Percentiles rank a stretch among this genome's conserved stretches.
Evolutionary conservation across 2,113 vertebrate species (phyloP).

Genomic region (Carettochelys insculpta): DNA sequence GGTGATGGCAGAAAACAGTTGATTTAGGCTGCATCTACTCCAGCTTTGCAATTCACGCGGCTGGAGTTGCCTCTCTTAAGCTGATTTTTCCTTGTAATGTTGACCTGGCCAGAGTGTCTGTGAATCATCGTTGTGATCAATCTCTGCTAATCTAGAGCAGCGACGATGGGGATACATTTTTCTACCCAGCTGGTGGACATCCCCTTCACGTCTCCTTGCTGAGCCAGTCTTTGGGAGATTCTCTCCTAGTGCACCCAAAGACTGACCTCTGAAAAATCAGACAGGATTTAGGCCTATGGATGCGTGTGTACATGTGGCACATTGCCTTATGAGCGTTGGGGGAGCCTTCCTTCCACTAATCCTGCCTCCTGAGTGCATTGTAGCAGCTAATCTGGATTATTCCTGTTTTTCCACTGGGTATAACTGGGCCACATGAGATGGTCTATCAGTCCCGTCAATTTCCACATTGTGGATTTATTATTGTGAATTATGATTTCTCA

Average conservation of each 20-base stretch:
- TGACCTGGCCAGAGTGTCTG: too few relatives aligned
- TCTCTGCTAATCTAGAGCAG: not conserved
- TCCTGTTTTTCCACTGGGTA: not conserved
- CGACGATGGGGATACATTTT: not conserved
- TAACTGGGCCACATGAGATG: not conserved
- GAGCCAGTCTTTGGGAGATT: not conserved
- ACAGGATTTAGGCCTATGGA: rapidly evolving
- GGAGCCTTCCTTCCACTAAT: slow-evolving; percentile 8
- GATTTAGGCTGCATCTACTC: too few relatives aligned
- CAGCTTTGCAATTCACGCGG: too few relatives aligned
- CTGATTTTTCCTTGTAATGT: too few relatives aligned
- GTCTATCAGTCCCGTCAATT: not conserved
- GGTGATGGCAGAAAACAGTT: too few relatives aligned
- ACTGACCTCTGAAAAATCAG: not conserved
- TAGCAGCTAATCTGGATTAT: slow-evolving; percentile 47
- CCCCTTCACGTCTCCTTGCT: not conserved
- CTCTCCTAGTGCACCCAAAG: not conserved
- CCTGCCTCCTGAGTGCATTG: slow-evolving; percentile 28
- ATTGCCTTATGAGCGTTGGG: not conserved
- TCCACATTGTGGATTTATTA: not conserved
- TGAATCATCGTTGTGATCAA: not conserved
- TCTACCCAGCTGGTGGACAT: not conserved
- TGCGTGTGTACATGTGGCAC: not conserved
- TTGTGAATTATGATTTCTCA: slow-evolving; percentile 26
- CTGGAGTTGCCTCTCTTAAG: too few relatives aligned